A percentile compares a stretch with the other conserved stretches of the same genome.
phyloP scores from a whole-genome alignment of 2,113 vertebrate genomes.

The Leptobrachium ailaonicum region DNA sequence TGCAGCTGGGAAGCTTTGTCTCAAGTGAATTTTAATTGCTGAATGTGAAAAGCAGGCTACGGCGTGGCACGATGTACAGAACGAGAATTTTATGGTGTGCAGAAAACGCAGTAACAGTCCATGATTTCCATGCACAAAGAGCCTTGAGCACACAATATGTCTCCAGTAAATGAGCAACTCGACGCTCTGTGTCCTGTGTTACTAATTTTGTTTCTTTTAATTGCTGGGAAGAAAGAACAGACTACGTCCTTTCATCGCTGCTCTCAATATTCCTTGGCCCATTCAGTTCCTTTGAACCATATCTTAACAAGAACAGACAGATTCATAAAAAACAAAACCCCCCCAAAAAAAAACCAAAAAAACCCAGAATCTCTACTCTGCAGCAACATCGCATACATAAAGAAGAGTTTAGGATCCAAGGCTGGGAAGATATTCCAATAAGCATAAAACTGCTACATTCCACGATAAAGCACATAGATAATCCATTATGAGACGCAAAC shows the following conservation, averaged over 20 bases:
- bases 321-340: constrained; percentile 17
- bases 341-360: background rate
- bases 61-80: constrained; percentile 25
- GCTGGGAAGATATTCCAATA: constrained; percentile 26
- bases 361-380: constrained; percentile 20
- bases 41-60: constrained; percentile 19
- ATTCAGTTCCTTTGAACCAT: constrained; percentile 48
- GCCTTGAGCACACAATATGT: constrained; percentile 34
- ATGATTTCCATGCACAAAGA: constrained; percentile 41
- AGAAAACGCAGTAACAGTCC: constrained; percentile 33
- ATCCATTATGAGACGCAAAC: constrained; percentile 22
- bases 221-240: constrained; percentile 42
- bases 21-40: constrained; percentile 37
- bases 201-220: constrained; percentile 36
- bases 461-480: constrained; percentile 23
- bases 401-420: constrained; percentile 19
- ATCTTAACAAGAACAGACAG: constrained; percentile 49
- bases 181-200: constrained; percentile 22
- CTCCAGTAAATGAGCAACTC: constrained; percentile 42
- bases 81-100: constrained; percentile 24
- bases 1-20: constrained; percentile 31
- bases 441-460: constrained; percentile 29
- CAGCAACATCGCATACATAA: constrained; percentile 18
- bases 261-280: constrained; percentile 46
- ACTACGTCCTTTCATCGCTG: constrained; percentile 41